Conservation (phyloP, 2,888 invertebrate species). For the Andrena marginata region DNA sequence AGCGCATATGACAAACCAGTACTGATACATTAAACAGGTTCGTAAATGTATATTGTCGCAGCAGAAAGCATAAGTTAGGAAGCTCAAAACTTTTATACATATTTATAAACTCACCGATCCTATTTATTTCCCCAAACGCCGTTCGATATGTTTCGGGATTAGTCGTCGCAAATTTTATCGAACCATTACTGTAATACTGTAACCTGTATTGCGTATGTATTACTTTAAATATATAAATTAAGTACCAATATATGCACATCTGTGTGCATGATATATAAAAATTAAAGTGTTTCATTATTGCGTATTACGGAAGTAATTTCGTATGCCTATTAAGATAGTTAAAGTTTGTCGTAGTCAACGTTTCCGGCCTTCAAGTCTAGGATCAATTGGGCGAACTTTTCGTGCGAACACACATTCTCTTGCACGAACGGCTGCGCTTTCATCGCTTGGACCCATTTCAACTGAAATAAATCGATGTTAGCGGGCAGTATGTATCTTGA, state of each 20-base stretch:
- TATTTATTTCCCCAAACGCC: conserved; percentile 29
- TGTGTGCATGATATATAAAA: conserved; percentile 3
- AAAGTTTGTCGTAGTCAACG: conserved; percentile 74
- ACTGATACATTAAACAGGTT: conserved; percentile 12
- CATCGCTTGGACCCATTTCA: conserved; percentile 82
- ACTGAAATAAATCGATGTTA: conserved; percentile 71
- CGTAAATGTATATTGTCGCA: conserved; percentile 51
- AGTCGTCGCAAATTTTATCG: conserved; percentile 12
- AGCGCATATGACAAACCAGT: conserved; percentile 10
- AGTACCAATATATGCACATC: neutral
- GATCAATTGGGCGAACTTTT: conserved; percentile 73
- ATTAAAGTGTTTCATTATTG: conserved; percentile 25
- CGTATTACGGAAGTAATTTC: conserved; percentile 13
- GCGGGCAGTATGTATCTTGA: neutral
- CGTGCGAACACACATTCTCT: conserved; percentile 70
- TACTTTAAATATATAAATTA: conserved; percentile 22
- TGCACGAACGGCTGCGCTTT: conserved; percentile 74
- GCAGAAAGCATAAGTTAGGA: conserved; percentile 37
- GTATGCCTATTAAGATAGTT: conserved; percentile 1
- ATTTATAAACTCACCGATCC: conserved; percentile 22
- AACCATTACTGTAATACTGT: conserved; percentile 18
- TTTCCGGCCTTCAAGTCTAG: conserved; percentile 63
- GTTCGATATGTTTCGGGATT: conserved; percentile 20
- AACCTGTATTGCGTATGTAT: conserved; percentile 10
- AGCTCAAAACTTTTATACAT: conserved; percentile 14